Conservation (phyloP, 2,888 invertebrate genomes). For the Acrocera orbiculus region DNA sequence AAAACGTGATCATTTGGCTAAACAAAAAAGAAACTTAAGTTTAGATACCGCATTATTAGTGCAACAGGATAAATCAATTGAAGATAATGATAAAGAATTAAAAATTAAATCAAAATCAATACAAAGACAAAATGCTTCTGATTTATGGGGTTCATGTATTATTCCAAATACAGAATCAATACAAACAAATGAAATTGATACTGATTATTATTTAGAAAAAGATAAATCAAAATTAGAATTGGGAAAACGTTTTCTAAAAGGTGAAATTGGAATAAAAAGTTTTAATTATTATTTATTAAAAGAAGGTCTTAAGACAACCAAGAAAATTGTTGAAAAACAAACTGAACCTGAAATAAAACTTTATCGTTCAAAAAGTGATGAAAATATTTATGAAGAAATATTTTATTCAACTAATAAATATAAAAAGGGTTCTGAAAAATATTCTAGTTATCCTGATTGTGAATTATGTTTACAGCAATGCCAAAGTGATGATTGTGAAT, state of each 20-base stretch:
- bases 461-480: constrained; percentile 29
- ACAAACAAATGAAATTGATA: constrained; percentile 13
- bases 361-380: constrained; percentile 25
- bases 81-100: constrained; percentile 11
- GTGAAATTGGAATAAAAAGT: constrained; percentile 32
- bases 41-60: constrained; percentile 19
- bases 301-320: constrained; percentile 28
- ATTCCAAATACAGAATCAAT: constrained; percentile 12
- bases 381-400: constrained; percentile 31
- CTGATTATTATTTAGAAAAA: constrained; percentile 13
- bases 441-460: constrained; percentile 23
- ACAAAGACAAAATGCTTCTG: constrained; percentile 12
- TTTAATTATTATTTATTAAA: constrained; percentile 31
- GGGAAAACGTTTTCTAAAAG: constrained; percentile 27
- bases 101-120: constrained; percentile 12
- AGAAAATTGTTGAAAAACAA: constrained; percentile 26
- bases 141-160: constrained; percentile 12
- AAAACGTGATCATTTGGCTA: constrained; percentile 22
- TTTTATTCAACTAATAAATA: constrained; percentile 26
- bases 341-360: constrained; percentile 17
- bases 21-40: constrained; percentile 26
- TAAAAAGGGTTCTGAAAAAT: constrained; percentile 17
- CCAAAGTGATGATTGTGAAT: constrained; percentile 26
- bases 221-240: constrained; percentile 24
- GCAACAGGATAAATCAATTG: constrained; percentile 10